Conservation (phyloP, 2,888 invertebrate genomes). For the Conomelus anceps region DNA sequence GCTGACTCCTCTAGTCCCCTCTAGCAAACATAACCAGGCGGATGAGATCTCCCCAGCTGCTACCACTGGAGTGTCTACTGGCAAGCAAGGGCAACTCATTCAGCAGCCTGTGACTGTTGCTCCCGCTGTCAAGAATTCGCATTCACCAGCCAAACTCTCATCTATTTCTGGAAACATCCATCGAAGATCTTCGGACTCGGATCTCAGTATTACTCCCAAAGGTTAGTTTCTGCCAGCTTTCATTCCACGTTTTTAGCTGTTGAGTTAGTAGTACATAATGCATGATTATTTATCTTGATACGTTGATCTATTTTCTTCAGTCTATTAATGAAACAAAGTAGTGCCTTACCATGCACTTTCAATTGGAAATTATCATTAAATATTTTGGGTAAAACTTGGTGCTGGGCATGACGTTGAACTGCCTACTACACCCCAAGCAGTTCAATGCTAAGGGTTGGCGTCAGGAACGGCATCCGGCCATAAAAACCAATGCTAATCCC, state of each 20-base stretch:
- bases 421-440: too few species aligned
- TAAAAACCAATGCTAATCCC: too few species aligned
- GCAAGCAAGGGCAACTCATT: conserved; percentile 26
- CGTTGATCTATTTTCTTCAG: too few species aligned
- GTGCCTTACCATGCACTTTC: too few species aligned
- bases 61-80: not conserved
- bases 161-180: conserved; percentile 44
- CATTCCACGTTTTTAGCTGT: too few species aligned
- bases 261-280: too few species aligned
- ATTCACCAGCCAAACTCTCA: conserved; percentile 50
- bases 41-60: conserved; percentile 14
- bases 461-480: too few species aligned
- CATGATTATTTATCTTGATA: not conserved
- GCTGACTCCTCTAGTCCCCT: conserved; percentile 9
- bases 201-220: conserved; percentile 87
- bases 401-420: too few species aligned
- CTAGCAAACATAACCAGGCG: conserved; percentile 12
- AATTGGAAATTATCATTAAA: too few species aligned
- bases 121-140: conserved; percentile 47
- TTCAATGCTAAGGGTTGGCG: too few species aligned
- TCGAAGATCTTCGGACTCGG: conserved; percentile 86
- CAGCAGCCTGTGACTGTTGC: conserved; percentile 48
- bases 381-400: too few species aligned
- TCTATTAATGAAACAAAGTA: too few species aligned
- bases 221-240: conserved; percentile 49